phyloP scores from a whole-genome alignment of 2,113 vertebrate species.

The Pterocles gutturalis region DNA sequence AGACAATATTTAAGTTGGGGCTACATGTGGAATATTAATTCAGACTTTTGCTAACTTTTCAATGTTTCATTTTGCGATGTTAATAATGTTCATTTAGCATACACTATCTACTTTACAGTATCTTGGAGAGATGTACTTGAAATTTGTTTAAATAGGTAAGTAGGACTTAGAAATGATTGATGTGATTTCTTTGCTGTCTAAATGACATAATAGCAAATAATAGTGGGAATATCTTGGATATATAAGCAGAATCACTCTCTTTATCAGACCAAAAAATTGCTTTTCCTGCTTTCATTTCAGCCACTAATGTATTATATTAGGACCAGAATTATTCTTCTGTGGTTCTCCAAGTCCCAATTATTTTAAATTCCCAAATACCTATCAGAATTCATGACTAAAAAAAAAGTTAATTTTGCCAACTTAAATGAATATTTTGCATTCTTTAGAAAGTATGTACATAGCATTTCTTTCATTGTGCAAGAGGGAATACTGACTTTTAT shows the following conservation, averaged over 20 bases:
- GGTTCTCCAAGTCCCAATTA: background rate
- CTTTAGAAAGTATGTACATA: rapidly evolving
- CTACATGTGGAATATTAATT: background rate
- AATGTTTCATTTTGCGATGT: background rate
- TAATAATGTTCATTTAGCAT: background rate
- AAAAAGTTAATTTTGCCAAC: background rate
- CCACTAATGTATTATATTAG: background rate
- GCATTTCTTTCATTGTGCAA: background rate
- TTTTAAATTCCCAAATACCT: background rate
- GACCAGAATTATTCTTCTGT: background rate
- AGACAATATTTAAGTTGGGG: background rate
- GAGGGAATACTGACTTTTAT: background rate
- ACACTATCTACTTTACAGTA: background rate
- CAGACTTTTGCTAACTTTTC: background rate
- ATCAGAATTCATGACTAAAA: background rate
- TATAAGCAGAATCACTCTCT: background rate
- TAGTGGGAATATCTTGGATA: background rate
- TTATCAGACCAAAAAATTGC: background rate
- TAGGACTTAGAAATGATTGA: background rate
- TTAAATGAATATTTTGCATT: background rate
- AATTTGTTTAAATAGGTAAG: background rate
- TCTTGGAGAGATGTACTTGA: background rate
- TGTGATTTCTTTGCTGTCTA: background rate
- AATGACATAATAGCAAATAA: background rate
- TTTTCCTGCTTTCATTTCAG: background rate